Evolutionary conservation across 2,113 vertebrate genomes (phyloP).

Genomic region (Gymnocephalus cernua): DNA sequence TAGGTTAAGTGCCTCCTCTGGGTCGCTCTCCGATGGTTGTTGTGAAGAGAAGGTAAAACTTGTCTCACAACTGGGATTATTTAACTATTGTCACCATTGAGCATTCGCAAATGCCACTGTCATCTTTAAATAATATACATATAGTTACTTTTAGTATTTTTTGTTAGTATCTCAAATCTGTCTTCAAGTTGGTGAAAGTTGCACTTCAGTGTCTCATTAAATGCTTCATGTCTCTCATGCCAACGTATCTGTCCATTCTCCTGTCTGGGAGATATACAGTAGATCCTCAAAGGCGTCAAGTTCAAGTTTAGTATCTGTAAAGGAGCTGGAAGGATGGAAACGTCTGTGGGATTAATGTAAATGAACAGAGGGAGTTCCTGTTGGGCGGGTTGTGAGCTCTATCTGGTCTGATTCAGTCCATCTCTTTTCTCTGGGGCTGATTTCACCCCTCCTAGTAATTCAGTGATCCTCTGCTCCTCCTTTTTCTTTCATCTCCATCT

Average conservation of each 20-base stretch:
- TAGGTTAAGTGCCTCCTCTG: background rate
- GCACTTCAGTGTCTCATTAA: constrained; percentile 7
- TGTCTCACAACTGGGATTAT: background rate
- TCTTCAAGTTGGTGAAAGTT: background rate
- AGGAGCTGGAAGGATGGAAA: constrained; percentile 69
- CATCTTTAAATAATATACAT: background rate
- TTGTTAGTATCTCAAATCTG: background rate
- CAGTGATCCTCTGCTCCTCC: constrained; percentile 74
- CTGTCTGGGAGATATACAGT: constrained; percentile 44
- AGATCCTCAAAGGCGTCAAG: constrained; percentile 58
- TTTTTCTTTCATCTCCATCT: constrained; percentile 75
- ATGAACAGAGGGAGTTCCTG: constrained; percentile 80
- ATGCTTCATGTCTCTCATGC: constrained; percentile 8
- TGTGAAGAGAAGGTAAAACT: background rate
- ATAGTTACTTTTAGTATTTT: background rate
- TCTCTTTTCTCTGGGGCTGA: constrained; percentile 72
- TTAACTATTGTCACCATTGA: background rate
- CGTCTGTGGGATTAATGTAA: constrained; percentile 83
- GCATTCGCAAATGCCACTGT: background rate
- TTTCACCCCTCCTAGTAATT: constrained; percentile 70
- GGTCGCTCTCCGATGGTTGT: background rate
- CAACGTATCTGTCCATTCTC: constrained; percentile 32
- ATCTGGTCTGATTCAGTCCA: constrained; percentile 85
- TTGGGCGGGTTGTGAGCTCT: constrained; percentile 75
- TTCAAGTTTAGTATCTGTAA: constrained; percentile 69